A percentile compares a stretch with the other conserved stretches of the same genome.
Conservation (phyloP, 2,888 invertebrate species). For the Ommatoiulus sabulosus region DNA sequence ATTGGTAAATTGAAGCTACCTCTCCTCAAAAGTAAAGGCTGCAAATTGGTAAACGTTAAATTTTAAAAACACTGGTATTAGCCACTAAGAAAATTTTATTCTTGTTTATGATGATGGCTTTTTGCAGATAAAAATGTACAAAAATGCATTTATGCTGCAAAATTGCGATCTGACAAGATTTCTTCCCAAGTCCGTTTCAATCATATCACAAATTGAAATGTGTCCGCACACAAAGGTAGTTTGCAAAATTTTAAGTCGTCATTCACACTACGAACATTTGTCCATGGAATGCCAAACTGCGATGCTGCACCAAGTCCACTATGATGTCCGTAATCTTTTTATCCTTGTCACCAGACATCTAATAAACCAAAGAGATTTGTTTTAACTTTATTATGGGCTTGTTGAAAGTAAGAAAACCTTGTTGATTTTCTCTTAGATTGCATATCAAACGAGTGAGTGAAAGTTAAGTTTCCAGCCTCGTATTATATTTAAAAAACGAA, state of each 20-base stretch:
- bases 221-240: background rate
- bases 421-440: constrained; percentile 9
- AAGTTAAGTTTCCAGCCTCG: constrained; percentile 29
- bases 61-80: background rate
- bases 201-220: background rate
- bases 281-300: constrained; percentile 54
- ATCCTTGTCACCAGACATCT: constrained; percentile 50
- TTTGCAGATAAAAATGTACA: background rate
- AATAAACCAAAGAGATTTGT: constrained; percentile 14
- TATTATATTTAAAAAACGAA: background rate
- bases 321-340: constrained; percentile 55
- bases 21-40: background rate
- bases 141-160: background rate
- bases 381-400: background rate
- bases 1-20: background rate
- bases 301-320: constrained; percentile 50
- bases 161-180: background rate
- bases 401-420: background rate
- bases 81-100: background rate
- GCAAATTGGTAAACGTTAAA: background rate
- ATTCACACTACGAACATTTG: constrained; percentile 57
- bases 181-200: background rate
- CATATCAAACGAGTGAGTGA: constrained; percentile 32
- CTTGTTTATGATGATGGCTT: too few relatives aligned
- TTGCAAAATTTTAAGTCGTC: background rate